A percentile compares a stretch with the other conserved stretches of the same genome.
phyloP scores from a whole-genome alignment of 2,113 vertebrate genomes.

The Micromys minutus region DNA sequence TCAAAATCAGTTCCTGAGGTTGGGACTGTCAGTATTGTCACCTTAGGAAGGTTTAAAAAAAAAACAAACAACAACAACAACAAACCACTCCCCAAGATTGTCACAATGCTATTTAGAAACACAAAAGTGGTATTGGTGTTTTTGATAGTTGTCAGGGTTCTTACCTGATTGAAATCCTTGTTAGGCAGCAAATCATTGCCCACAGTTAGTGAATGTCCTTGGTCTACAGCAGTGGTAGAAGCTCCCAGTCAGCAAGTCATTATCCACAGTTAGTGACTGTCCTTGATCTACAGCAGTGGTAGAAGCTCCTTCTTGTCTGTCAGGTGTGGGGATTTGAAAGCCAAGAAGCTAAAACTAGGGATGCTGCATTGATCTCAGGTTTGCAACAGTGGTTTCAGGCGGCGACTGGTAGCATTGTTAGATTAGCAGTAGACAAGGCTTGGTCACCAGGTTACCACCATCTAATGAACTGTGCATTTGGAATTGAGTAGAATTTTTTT shows the following conservation, averaged over 20 bases:
- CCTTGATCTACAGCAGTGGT: slow-evolving; percentile 51
- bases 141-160: slow-evolving; percentile 56
- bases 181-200: slow-evolving; percentile 17
- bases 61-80: too few species aligned
- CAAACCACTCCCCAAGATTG: slow-evolving; percentile 28
- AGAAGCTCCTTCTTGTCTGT: slow-evolving; percentile 6
- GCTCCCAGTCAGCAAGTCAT: slow-evolving; percentile 11
- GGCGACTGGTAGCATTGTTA: slow-evolving; percentile 43
- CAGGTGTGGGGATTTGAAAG: slow-evolving; percentile 41
- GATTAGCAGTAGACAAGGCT: background rate
- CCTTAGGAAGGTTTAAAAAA: slow-evolving; percentile 29
- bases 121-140: slow-evolving; percentile 57
- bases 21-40: slow-evolving; percentile 60
- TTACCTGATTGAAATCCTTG: slow-evolving; percentile 14
- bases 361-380: slow-evolving; percentile 37
- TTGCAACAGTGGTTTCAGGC: slow-evolving; percentile 39
- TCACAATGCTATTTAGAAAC: slow-evolving; percentile 52
- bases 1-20: slow-evolving; percentile 52
- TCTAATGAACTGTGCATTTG: slow-evolving; percentile 45
- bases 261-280: slow-evolving; percentile 40
- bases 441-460: slow-evolving; percentile 16
- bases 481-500: background rate
- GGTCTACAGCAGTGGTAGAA: slow-evolving; percentile 51
- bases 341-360: slow-evolving; percentile 19
- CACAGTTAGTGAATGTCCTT: slow-evolving; percentile 40